Percentiles rank a stretch among this genome's conserved stretches.
These are phyloP conservation scores for Pterois miles DNA, from an alignment of 2,797 vertebrate genomes.

Conservation along the genomic window DNA sequence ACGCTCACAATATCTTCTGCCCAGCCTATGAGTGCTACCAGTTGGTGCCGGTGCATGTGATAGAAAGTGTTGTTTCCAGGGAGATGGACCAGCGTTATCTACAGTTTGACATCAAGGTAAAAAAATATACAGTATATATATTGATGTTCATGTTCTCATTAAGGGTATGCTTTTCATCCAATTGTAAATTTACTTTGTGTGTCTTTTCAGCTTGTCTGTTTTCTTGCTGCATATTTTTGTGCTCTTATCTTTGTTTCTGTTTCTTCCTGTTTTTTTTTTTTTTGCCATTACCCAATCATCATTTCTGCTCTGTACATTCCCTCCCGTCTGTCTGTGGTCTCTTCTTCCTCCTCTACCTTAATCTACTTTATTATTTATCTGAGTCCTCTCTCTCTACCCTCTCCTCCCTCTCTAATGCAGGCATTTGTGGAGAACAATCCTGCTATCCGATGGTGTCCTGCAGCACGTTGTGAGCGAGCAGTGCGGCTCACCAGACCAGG, in stretches of 20 bases:
- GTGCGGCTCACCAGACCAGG: constrained; percentile 94
- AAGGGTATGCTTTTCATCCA: neutral
- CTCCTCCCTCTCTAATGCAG: constrained; percentile 67
- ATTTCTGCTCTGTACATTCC: neutral
- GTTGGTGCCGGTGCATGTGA: constrained; percentile 97
- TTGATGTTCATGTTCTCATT: neutral
- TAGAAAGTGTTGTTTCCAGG: constrained; percentile 97
- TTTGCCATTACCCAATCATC: neutral
- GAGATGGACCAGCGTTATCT: constrained; percentile 99
- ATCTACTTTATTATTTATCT: neutral
- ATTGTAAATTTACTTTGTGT: neutral
- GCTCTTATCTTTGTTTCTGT: neutral
- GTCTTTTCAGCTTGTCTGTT: neutral
- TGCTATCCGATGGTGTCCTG: constrained; percentile 98
- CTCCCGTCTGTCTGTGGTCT: neutral
- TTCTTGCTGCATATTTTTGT: neutral
- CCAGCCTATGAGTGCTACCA: constrained; percentile 98
- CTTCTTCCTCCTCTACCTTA: neutral
- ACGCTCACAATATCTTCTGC: constrained; percentile 99
- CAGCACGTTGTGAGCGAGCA: constrained; percentile 94
- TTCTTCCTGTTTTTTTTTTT: neutral
- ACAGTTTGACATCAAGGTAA: constrained; percentile 99
- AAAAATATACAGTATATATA: neutral
- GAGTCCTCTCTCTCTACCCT: neutral
- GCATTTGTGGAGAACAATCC: constrained; percentile 99